Evolutionary conservation across 2,888 invertebrate genomes (phyloP), one percentile per base, ranked within the genome.

Genomic region (Lepidocyrtoides sp.): DNA sequence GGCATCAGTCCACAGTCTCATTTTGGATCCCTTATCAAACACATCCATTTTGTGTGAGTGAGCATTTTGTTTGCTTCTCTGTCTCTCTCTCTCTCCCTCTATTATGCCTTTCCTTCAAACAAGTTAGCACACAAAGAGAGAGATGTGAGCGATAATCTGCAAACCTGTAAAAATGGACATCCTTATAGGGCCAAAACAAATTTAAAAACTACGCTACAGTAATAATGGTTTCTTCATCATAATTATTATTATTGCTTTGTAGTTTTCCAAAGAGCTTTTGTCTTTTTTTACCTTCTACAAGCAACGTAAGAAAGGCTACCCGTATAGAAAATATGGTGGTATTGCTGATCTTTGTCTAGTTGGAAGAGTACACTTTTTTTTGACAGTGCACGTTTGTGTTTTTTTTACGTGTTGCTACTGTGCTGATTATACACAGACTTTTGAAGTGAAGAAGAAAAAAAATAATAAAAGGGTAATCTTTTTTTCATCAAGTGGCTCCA

Each of bases 1-100:
- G 85, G 75, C 14, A 44, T 69, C 32, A 81, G 44, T 66, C 88
- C 79, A 77, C 88, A 88, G 88, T 88, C 88, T 88, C 69, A 57
- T 66, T 88, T 88, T 88, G 88, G 88, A 88, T 88, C 88, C 88
- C 88, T 88, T 88, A 88, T 88, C 88, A 88, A 81, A 81, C 88
- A 81, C 88, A 88, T 88, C 81, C 81, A 81, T 69, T 77, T 23
- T 54, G 51, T 36, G 69, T 23, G 48, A 29, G 81, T 57, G 57
- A 32, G 51, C 17, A 17, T 41, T 17, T 72, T 17, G 23, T 79
- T 54, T 79, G 48, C 54, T 0, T 77, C 10, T 72, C 41, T 72
- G 14, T 60, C n/a, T 63, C 44, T 48, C 20, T 83, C 69, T 69
- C 69, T 17, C 41, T 69, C 10, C 41, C 17, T 69, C 41, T 36